Conservation (phyloP, 2,797 vertebrate genomes). For the Sus cebifrons region DNA sequence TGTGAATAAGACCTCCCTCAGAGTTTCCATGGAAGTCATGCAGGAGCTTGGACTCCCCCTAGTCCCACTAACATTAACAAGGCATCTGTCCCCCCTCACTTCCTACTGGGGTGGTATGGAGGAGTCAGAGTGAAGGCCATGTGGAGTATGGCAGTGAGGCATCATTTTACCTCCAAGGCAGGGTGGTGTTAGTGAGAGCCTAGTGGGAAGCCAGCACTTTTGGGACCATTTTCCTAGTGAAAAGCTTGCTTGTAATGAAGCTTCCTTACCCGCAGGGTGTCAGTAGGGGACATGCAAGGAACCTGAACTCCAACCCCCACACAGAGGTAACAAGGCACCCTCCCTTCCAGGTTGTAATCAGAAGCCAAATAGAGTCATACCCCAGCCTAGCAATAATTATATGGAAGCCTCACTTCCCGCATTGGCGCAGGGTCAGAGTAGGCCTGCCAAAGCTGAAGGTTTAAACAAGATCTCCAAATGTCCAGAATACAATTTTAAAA, state of each 20-base stretch:
- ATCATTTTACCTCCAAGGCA: not conserved
- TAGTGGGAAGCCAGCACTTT: slow-evolving; percentile 9
- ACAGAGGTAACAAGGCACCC: not conserved
- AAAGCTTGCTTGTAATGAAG: not conserved
- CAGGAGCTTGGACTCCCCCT: not conserved
- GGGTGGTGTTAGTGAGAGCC: not conserved
- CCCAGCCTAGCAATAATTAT: not conserved
- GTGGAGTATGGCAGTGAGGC: not conserved
- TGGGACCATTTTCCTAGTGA: not conserved
- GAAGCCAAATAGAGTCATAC: not conserved
- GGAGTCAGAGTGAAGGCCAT: not conserved
- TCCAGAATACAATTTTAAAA: not conserved
- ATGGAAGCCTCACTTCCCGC: not conserved
- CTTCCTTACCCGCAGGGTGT: not conserved
- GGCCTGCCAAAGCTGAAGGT: not conserved
- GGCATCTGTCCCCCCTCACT: not conserved
- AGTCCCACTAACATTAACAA: not conserved
- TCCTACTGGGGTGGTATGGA: not conserved
- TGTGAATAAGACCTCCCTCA: not conserved
- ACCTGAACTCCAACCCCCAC: not conserved
- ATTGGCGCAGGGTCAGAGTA: not conserved
- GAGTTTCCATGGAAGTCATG: not conserved
- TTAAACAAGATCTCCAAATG: slow-evolving; percentile 24
- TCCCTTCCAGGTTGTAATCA: not conserved
- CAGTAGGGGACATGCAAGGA: not conserved